Evolutionary conservation across 2,888 invertebrate genomes (phyloP).

Genomic region (Punctoribates punctum): DNA sequence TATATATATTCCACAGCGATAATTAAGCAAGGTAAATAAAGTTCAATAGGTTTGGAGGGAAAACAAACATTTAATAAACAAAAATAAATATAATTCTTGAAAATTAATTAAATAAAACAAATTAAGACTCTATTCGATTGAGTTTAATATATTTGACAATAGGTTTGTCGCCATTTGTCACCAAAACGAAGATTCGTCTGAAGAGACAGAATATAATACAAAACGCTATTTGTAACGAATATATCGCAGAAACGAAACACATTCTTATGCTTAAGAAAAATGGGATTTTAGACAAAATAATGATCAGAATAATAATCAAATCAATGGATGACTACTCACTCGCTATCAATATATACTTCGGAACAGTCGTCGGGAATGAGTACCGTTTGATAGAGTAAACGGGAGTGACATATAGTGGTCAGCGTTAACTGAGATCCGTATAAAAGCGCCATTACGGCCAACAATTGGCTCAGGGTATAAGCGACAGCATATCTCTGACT

Average conservation of each 20-base stretch:
- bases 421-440: constrained; percentile 75
- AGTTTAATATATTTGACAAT: neutral
- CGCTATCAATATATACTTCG: constrained; percentile 64
- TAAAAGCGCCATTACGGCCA: constrained; percentile 49
- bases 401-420: constrained; percentile 81
- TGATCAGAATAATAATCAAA: neutral
- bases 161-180: neutral
- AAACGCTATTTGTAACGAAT: neutral
- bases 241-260: constrained; percentile 18
- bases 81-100: no score
- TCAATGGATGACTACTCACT: constrained; percentile 44
- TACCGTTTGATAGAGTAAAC: constrained; percentile 64
- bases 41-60: no score
- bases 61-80: no score
- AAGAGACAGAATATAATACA: constrained; percentile 7
- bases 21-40: no score
- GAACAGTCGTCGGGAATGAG: constrained; percentile 78
- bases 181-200: neutral
- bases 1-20: no score
- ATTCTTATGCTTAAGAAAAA: neutral
- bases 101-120: no score
- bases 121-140: neutral
- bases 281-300: neutral
- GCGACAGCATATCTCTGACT: neutral
- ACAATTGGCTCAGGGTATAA: neutral